Evolutionary conservation across 2,888 invertebrate genomes (phyloP).

Genomic region (Rhaphigaster nebulosa): DNA sequence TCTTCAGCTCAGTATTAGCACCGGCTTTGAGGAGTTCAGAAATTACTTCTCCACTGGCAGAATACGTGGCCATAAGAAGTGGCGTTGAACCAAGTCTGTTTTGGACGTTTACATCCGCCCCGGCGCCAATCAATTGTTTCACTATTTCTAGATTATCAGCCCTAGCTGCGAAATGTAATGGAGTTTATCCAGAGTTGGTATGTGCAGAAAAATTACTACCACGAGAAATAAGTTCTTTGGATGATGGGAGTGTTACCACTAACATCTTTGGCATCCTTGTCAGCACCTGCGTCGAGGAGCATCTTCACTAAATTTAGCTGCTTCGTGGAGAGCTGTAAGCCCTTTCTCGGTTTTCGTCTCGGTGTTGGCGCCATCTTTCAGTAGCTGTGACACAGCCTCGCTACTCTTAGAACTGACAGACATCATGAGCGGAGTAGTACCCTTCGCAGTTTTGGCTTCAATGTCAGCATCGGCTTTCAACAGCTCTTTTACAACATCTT

Average conservation of each 20-base stretch:
- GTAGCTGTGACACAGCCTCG: neutral
- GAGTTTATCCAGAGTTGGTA: neutral
- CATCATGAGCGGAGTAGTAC: neutral
- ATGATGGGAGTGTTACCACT: neutral
- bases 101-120: neutral
- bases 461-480: neutral
- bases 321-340: neutral
- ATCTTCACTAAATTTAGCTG: neutral
- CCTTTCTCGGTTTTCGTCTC: neutral
- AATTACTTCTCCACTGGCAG: neutral
- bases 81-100: neutral
- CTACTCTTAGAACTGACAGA: neutral
- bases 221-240: neutral
- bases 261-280: neutral
- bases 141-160: neutral
- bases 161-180: neutral
- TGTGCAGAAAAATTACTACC: neutral
- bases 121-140: neutral
- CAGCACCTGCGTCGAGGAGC: neutral
- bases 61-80: neutral
- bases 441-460: neutral
- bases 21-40: neutral
- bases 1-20: neutral
- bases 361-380: neutral
- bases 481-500: neutral